Evolutionary conservation across 2,797 vertebrate genomes (phyloP).

Genomic region (Chlorospingus flavigularis): DNA sequence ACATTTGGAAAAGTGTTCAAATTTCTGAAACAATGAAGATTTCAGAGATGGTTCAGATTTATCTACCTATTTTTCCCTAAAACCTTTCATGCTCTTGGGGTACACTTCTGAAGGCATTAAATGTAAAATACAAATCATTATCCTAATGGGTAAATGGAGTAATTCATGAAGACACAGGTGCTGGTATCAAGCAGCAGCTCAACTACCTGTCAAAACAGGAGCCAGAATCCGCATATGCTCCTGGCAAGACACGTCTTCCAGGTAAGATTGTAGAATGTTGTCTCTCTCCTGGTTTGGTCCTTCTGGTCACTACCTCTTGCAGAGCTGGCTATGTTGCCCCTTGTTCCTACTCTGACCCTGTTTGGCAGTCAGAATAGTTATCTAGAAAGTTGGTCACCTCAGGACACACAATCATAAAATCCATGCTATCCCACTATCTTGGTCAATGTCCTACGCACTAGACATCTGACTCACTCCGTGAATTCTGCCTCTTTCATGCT

Average conservation of each 20-base stretch:
- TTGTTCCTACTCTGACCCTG: not conserved
- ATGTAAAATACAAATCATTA: not conserved
- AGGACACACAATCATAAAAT: not conserved
- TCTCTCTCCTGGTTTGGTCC: not conserved
- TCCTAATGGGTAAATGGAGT: not conserved
- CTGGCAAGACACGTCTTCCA: fast-evolving
- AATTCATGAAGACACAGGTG: not conserved
- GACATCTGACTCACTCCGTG: not conserved
- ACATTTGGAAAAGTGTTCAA: not conserved
- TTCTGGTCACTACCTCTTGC: not conserved
- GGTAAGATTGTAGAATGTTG: not conserved
- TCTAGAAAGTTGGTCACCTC: not conserved
- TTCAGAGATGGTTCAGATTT: not conserved
- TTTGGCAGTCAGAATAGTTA: not conserved
- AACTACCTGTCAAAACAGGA: not conserved
- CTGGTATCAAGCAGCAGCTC: not conserved
- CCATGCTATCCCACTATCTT: not conserved
- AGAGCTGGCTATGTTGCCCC: not conserved
- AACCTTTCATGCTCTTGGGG: not conserved
- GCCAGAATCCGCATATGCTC: not conserved
- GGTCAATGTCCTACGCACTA: not conserved
- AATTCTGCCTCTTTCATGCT: not conserved
- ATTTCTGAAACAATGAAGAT: not conserved
- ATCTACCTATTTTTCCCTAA: not conserved
- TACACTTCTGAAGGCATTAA: not conserved